These are phyloP conservation scores for Capreolus pygargus DNA, from an alignment of 2,113 vertebrate species.

Conservation along the genomic window DNA sequence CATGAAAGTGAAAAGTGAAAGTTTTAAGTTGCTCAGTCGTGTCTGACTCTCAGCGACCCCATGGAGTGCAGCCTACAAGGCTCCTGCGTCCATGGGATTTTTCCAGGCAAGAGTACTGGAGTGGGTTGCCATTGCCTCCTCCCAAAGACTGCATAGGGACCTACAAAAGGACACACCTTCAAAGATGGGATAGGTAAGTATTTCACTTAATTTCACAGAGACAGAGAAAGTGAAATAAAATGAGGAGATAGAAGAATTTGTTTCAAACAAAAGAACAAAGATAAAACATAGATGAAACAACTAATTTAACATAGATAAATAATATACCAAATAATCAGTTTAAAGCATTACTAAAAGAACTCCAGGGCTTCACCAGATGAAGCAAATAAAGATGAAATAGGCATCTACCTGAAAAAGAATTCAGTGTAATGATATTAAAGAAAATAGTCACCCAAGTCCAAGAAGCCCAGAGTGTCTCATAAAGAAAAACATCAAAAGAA, in stretches of 20 bases:
- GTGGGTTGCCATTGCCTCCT: no score
- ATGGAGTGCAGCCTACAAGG: no score
- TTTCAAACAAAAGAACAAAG: not conserved
- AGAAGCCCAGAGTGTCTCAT: not conserved
- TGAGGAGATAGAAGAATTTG: not conserved
- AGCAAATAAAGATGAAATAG: not conserved
- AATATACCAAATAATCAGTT: not conserved
- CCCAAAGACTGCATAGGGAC: not conserved
- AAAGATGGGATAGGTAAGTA: not conserved
- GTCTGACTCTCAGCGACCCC: no score
- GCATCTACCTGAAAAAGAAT: not conserved
- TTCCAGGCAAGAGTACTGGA: no score
- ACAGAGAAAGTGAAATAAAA: not conserved
- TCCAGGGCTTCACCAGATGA: not conserved
- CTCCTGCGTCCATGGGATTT: no score
- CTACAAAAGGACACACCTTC: not conserved
- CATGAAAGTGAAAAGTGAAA: no score
- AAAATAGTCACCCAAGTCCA: not conserved
- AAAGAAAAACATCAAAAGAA: not conserved
- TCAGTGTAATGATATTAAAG: not conserved
- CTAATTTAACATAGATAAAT: not conserved
- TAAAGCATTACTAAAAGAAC: not conserved
- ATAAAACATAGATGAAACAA: not conserved
- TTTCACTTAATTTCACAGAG: not conserved
- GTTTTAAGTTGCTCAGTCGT: no score